Evolutionary conservation across 2,888 invertebrate species (phyloP), one percentile per base, ranked within the genome.

Genomic region (Erebia aethiops): DNA sequence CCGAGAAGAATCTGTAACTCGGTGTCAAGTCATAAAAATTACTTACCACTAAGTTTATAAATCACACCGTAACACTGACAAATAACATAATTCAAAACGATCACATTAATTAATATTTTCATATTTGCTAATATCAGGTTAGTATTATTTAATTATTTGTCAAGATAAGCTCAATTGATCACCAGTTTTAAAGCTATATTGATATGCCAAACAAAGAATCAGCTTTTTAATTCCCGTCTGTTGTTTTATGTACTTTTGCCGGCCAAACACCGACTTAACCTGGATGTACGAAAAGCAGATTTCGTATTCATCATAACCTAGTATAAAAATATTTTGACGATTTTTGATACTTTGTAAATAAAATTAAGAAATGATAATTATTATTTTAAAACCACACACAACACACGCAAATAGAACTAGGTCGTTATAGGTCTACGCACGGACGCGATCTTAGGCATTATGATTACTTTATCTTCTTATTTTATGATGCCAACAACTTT

Each of bases 11-110:
- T 4, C 26, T 26, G 46, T 11, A 11, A 46, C 3, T 46, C 11
- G 11, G 10, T 11, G 46, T 3, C 11, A 26, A 56, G 21, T 18
- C 49, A 61, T 1, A 16, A n/a, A 60, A 41, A 11, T 16, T n/a
- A 49, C 62, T 62, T 62, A 62, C 62, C 49, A 14, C 49, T 49
- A 9, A 62, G 62, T n/a, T 49, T 49, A n/a, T 62, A 62, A 49
- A 62, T 62, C 46, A 62, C 46, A 8, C 46, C 62, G 14, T 46
- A 62, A 21, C 62, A 62, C 18, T 49, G 62, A 21, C 8, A 43
- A 13, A 61, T 14, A 14, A 49, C 14, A 13, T 14, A 62, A 62
- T 14, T 18, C 0, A 62, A 46, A 21, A 62, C 21, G 1, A 62
- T 26, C 13, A 62, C 9, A n/a, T n/a, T n/a, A 18, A 7, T 49